A percentile compares a stretch with the other conserved stretches of the same genome.
Evolutionary conservation across 2,888 invertebrate genomes (phyloP).

Genomic region (Nudaria mundana): DNA sequence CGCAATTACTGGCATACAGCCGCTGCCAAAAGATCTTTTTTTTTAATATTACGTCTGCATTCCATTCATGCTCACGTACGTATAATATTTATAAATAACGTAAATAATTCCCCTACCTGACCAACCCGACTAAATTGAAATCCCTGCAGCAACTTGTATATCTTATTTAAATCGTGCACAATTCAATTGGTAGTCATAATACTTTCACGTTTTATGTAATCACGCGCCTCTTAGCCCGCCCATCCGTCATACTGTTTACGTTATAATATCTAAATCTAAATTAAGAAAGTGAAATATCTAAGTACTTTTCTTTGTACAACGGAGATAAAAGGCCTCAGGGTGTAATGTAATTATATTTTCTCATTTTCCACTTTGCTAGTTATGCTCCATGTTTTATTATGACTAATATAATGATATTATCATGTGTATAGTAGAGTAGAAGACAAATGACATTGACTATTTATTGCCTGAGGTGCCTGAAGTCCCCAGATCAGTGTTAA

Average conservation of each 20-base stretch:
- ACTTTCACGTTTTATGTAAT: conserved; percentile 72
- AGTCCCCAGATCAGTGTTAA: too few relatives aligned
- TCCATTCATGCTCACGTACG: conserved; percentile 27
- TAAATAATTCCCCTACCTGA: conserved; percentile 22
- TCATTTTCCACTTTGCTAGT: conserved; percentile 29
- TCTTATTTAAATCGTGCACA: conserved; percentile 49
- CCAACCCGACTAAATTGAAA: conserved; percentile 40
- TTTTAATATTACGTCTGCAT: conserved; percentile 15
- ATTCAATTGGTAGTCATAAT: conserved; percentile 62
- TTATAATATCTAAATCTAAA: conserved; percentile 65
- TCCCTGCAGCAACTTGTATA: conserved; percentile 32
- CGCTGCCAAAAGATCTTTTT: conserved; percentile 6
- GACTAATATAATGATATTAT: conserved; percentile 24
- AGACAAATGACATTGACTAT: too few relatives aligned
- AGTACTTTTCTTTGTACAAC: conserved; percentile 51
- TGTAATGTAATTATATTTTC: conserved; percentile 27
- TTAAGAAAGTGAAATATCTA: conserved; percentile 63
- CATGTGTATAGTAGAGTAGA: too few relatives aligned
- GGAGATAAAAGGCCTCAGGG: conserved; percentile 43
- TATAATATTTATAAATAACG: conserved; percentile 17
- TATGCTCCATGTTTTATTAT: conserved; percentile 14
- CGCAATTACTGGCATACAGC: too few relatives aligned
- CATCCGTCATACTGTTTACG: conserved; percentile 60
- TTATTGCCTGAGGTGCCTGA: too few relatives aligned
- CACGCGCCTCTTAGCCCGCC: conserved; percentile 59